Evolutionary conservation across 2,113 vertebrate species (phyloP), one percentile per base, ranked within the genome.

Genomic region (Eulemur macaco): DNA sequence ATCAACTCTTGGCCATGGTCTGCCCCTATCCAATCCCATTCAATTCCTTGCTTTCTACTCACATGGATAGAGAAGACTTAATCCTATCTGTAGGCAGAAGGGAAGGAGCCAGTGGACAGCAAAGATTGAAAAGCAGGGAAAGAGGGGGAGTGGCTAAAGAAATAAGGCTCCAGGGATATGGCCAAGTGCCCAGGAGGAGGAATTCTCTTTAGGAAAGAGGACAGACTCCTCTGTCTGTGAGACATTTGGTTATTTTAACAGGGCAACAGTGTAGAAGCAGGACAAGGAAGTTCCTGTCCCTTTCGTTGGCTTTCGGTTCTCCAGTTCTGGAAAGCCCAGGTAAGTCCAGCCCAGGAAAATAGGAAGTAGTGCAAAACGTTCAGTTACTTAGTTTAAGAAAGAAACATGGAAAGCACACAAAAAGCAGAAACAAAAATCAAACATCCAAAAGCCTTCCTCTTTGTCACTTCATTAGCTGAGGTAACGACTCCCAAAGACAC

Each of bases 381-480:
- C 27, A 54, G n/a, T 58, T 92, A 39, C 17, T 2, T 56, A 5
- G 5, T 68, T 63, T 86, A 66, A 86, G 34, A 63, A 77, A 71
- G 60, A 56, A 96, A 91, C 1, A 20, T 39, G 42, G 47, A 64
- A 93, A 91, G 77, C 14, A 83, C 68, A 88, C 80, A 88, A 18
- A 58, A 94, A 81, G 23, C 56, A 81, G 84, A 92, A 89, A 96
- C 39, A 87, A 81, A 93, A 71, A 18, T 0, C 29, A 56, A 68
- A 4, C 1, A 56, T 86, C 80, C 68, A 69, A 68, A 80, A 80
- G n/a, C 3, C 58, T 80, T 93, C 21, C 23, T 66, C 52, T 73
- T 73, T 73, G 56, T 89, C 63, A 95, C 68, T 42, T 96, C 83
- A 21, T 97, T 81, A 95, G 73, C 29, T 50, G 54, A 80, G 66